These are phyloP conservation scores for Machimus atricapillus DNA, from an alignment of 2,888 invertebrate genomes.

Conservation along the genomic window DNA sequence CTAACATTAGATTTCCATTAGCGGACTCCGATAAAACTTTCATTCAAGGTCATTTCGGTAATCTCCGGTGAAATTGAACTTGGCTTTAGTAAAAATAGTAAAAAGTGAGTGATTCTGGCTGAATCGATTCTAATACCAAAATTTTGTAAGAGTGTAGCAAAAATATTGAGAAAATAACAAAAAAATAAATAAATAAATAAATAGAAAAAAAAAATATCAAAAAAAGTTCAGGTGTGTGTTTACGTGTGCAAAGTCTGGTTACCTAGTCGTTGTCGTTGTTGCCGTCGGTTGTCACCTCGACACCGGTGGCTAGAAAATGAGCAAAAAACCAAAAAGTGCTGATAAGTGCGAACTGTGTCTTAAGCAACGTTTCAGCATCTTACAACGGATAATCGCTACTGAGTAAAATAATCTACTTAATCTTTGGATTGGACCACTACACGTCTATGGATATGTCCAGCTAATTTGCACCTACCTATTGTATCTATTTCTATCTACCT, in stretches of 20 bases:
- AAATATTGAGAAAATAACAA: neutral
- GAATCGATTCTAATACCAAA: neutral
- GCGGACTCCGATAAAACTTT: constrained; percentile 21
- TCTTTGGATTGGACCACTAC: neutral
- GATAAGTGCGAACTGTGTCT: constrained; percentile 5
- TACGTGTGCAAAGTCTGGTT: constrained; percentile 17
- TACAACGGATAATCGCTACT: neutral
- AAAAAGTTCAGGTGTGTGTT: constrained; percentile 1
- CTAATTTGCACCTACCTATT: neutral
- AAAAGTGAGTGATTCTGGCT: neutral
- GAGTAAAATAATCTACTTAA: neutral
- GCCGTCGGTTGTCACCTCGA: neutral
- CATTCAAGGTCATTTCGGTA: constrained; percentile 38
- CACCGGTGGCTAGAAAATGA: neutral
- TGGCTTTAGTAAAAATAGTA: neutral
- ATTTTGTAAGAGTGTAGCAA: neutral
- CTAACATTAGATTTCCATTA: constrained; percentile 38
- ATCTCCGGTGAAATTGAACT: constrained; percentile 33
- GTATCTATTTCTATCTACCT: neutral
- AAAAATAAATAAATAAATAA: neutral
- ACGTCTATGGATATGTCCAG: neutral
- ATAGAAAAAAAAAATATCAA: neutral
- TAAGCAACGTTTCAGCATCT: neutral
- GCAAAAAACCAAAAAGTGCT: constrained; percentile 10
- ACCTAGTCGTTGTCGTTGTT: neutral